Base-by-base conservation (phyloP, 2,888 invertebrate genomes). In the Euclidia mi region DNA sequence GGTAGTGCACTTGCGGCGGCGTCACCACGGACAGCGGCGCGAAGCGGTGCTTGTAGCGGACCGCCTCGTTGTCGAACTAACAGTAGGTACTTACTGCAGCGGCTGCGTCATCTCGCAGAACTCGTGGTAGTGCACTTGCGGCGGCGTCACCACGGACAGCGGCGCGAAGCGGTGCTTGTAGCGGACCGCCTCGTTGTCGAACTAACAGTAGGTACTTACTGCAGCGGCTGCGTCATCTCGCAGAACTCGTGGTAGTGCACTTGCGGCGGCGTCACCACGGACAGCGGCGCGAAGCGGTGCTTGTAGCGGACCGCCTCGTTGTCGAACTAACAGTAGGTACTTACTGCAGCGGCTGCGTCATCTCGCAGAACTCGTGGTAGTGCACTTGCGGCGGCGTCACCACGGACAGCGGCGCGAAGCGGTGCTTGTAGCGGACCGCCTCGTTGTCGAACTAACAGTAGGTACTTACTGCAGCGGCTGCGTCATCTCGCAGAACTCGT, bases 121-220 rank as follows among this genome's bases (percentile, higher is more conserved):
- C 90, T 98, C 98, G 47, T 96, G 95, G 90, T 99, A 99, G 77
- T 97, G 97, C 9, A 99, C 98, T 2, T 98, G 97, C 0, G 99
- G 98, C 11, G 99, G 99, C 10, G 97, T 95, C 9, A 99, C 95
- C 29, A 96, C 96, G 11, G 97, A 96, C 80, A 99, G 98, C 0
- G 99, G 98, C 3, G 97, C 96, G 94, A 99, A 98, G 46, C 99
- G 96, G 79, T 99, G 99, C 83, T 98, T 98, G 88, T 99, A 99
- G 34, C 99, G 96, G 2, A 99, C 98, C 79, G 98, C 97, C 85
- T 99, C 98, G 82, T 96, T 98, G 90, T 99, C 99, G 90, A 99
- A 99, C 87, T 98, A n/a, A n/a, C n/a, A 91, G 88, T 31, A 47
- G 91, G 91, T 61, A 95, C 95, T 83, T 88, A 96, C 93, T 96